Base-by-base conservation (phyloP, 2,888 invertebrate species). In the Lordiphosa andalusiaca region DNA sequence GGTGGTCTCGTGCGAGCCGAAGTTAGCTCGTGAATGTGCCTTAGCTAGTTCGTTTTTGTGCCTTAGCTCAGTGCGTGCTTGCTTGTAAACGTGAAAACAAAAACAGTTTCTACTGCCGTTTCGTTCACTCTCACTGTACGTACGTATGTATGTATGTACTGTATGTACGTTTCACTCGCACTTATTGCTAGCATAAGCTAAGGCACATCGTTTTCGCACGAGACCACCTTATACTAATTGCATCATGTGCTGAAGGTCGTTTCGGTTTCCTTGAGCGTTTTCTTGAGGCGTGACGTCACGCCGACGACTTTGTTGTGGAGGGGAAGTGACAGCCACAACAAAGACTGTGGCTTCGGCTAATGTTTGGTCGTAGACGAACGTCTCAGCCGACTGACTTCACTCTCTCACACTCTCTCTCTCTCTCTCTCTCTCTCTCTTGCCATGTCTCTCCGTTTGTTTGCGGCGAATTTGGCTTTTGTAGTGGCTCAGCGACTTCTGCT, bases 181-280 rank as follows among this genome's bases (percentile, higher is more conserved):
- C n/a, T n/a, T n/a, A n/a, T n/a, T n/a, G n/a, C n/a, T n/a, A n/a
- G n/a, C n/a, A n/a, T n/a, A n/a, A n/a, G n/a, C n/a, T n/a, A n/a
- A n/a, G n/a, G n/a, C n/a, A n/a, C n/a, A n/a, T n/a, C n/a, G n/a
- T n/a, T n/a, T n/a, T n/a, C n/a, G n/a, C n/a, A n/a, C n/a, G n/a
- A n/a, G n/a, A n/a, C n/a, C n/a, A n/a, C n/a, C n/a, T n/a, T n/a
- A n/a, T n/a, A n/a, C n/a, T n/a, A n/a, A n/a, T n/a, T n/a, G n/a
- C n/a, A n/a, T n/a, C n/a, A n/a, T 36, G 12, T 47, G 47, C 37
- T 71, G 86, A 85, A 86, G 83, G 85, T 86, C 77, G 85, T 83
- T 73, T 49, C 16, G 3, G 68, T 65, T 73, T 82, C 76, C 74
- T 84, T 81, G 71, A 75, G 86, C 49, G 58, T 47, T 54, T 73